A percentile compares a stretch with the other conserved stretches of the same genome.
These are phyloP conservation scores for Prionchulus punctatus DNA, from an alignment of 2,888 invertebrate genomes.

Conservation along the genomic window DNA sequence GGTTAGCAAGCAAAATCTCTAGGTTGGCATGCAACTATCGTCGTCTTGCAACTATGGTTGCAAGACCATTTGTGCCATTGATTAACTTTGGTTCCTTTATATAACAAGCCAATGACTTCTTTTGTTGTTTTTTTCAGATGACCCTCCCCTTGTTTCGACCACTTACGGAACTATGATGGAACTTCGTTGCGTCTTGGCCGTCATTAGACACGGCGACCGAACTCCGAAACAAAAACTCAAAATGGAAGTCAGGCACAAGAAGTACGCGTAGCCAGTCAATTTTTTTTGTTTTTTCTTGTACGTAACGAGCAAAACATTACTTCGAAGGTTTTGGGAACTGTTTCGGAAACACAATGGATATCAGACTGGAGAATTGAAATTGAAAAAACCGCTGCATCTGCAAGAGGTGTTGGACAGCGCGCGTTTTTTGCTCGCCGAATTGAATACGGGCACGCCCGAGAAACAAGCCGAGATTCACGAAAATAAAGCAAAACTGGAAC, in stretches of 20 bases:
- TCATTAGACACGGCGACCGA: constrained; percentile 91
- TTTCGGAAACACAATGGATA: constrained; percentile 86
- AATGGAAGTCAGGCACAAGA: constrained; percentile 57
- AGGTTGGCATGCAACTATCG: not conserved
- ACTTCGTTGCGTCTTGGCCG: constrained; percentile 81
- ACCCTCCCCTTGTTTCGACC: constrained; percentile 95
- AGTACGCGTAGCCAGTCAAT: constrained; percentile 6
- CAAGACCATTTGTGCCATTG: too few relatives aligned
- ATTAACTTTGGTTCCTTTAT: not conserved
- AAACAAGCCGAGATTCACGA: constrained; percentile 64
- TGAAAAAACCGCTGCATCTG: constrained; percentile 88
- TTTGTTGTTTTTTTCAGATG: constrained; percentile 48
- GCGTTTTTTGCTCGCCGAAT: constrained; percentile 59
- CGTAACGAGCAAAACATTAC: too few relatives aligned
- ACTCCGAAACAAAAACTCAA: constrained; percentile 99
- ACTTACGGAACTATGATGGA: constrained; percentile 96
- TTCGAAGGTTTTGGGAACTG: constrained; percentile 77
- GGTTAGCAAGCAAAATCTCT: constrained; percentile 9
- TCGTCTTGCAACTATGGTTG: too few relatives aligned
- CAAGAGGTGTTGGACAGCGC: constrained; percentile 95
- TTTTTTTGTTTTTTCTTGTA: too few relatives aligned
- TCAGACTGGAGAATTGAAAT: constrained; percentile 87
- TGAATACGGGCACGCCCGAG: not conserved
- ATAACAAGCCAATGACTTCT: not conserved
- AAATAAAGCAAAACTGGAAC: constrained; percentile 87